Evolutionary conservation across 2,888 invertebrate species (phyloP), one percentile per base, ranked within the genome.

Genomic region (Xanthostigma xanthostigma): DNA sequence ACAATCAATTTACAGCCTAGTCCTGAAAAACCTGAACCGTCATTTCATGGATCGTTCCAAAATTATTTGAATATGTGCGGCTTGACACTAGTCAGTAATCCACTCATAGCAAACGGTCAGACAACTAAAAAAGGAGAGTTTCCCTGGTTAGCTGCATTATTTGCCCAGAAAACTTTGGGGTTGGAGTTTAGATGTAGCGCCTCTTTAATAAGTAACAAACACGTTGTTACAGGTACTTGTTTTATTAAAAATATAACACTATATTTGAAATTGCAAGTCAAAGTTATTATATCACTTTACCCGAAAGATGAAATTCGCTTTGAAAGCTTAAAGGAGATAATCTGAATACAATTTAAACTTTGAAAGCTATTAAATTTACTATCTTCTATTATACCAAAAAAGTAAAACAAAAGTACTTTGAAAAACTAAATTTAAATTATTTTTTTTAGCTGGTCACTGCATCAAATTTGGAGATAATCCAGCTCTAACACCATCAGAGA

Each of bases 121-220:
- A 67, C 67, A 0, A 62, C 65, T 13, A 49, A 35, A 3, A 59
- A 55, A 11, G 62, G 60, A 2, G 74, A 78, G 14, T 77, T 80
- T 76, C 83, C 83, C 0, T 83, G 83, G 83, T 58, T 81, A 45
- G 78, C 72, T 0, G 81, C 81, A 0, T 70, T 83, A 33, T 82
- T 76, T 56, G 6, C 27, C 1, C 73, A 68, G 50, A 72, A 35
- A 40, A 35, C 33, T n/a, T 12, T 11, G n/a, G 46, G 46, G 4
- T 55, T 63, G 9, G 59, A 65, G 44, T 68, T 66, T 51, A 63
- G 62, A 13, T 70, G 69, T 44, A 60, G 60, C 4, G 70, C 67
- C n/a, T 64, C 57, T 49, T 56, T 70, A 4, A 50, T 69, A 13
- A 63, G 64, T 1, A 56, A 59, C 6, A 59, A 51, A 46, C 62